phyloP scores from a whole-genome alignment of 1,140 invertebrate genomes.

The Drosophila malerkotliana region DNA sequence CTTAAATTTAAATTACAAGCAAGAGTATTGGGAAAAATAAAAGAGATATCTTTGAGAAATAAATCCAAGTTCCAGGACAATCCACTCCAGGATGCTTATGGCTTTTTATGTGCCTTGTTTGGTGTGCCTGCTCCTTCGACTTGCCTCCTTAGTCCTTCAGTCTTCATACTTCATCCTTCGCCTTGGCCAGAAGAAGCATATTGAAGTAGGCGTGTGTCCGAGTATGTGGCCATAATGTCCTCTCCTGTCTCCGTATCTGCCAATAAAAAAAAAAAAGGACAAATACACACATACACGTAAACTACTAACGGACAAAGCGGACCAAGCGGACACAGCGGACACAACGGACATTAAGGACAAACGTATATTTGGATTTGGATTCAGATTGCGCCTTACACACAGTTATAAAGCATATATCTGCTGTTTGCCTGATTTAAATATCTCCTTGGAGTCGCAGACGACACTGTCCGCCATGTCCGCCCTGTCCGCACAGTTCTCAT shows the following conservation, averaged over 20 bases:
- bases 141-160: neutral
- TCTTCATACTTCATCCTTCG: conserved; percentile 28
- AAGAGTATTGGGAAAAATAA: neutral
- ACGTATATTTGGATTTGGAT: conserved; percentile 3
- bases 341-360: conserved; percentile 8
- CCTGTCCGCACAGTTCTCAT: neutral
- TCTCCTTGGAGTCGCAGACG: conserved; percentile 44
- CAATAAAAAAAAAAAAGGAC: conserved; percentile 71
- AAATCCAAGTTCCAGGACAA: conserved; percentile 4
- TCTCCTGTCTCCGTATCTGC: conserved; percentile 35
- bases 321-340: conserved; percentile 7
- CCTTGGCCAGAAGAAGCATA: conserved; percentile 51
- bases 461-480: conserved; percentile 2
- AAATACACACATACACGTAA: conserved; percentile 13
- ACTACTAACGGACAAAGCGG: neutral
- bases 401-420: conserved; percentile 78
- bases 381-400: conserved; percentile 49
- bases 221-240: conserved; percentile 57
- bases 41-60: conserved; percentile 13
- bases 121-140: conserved; percentile 30
- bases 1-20: neutral
- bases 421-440: conserved; percentile 67
- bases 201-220: conserved; percentile 73
- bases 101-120: conserved; percentile 79
- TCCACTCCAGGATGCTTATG: conserved; percentile 61